phyloP scores from a whole-genome alignment of 2,797 vertebrate genomes.

The Yasuhikotakia modesta region DNA sequence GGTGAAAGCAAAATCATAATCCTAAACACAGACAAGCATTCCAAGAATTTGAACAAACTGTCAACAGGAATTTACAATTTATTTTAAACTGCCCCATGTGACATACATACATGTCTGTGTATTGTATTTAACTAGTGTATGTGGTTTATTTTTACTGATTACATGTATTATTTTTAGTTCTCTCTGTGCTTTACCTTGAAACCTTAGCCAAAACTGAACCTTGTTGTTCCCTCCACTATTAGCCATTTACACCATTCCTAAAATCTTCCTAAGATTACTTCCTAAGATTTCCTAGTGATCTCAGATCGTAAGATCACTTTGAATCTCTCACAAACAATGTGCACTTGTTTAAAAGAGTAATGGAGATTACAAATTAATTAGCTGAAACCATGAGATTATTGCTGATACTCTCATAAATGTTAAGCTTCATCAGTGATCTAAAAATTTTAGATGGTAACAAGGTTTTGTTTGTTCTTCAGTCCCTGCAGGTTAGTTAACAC shows the following conservation, averaged over 20 bases:
- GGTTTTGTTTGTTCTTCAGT: slow-evolving; percentile 67
- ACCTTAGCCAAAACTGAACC: slow-evolving; percentile 25
- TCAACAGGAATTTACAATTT: slow-evolving; percentile 27
- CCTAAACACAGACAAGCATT: slow-evolving; percentile 69
- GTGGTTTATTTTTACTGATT: not conserved
- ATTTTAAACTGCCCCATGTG: not conserved
- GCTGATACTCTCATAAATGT: slow-evolving; percentile 78
- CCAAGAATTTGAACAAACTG: slow-evolving; percentile 63
- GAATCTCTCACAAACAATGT: slow-evolving; percentile 93
- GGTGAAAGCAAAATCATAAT: slow-evolving; percentile 72
- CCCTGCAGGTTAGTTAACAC: slow-evolving; percentile 33
- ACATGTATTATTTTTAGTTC: not conserved
- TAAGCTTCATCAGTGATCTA: slow-evolving; percentile 43
- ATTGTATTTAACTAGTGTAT: not conserved
- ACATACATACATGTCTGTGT: slow-evolving; percentile 45
- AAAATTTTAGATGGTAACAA: slow-evolving; percentile 21
- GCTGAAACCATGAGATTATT: slow-evolving; percentile 88
- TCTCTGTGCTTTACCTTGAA: not conserved
- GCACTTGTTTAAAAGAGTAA: slow-evolving; percentile 86
- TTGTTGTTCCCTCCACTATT: slow-evolving; percentile 75
- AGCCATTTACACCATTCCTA: too few relatives aligned
- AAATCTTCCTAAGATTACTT: too few relatives aligned
- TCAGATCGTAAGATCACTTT: too few relatives aligned
- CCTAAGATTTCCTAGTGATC: too few relatives aligned
- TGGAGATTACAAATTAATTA: slow-evolving; percentile 91